Conservation (phyloP, 2,113 vertebrate species). For the Rhabdomys dilectus region DNA sequence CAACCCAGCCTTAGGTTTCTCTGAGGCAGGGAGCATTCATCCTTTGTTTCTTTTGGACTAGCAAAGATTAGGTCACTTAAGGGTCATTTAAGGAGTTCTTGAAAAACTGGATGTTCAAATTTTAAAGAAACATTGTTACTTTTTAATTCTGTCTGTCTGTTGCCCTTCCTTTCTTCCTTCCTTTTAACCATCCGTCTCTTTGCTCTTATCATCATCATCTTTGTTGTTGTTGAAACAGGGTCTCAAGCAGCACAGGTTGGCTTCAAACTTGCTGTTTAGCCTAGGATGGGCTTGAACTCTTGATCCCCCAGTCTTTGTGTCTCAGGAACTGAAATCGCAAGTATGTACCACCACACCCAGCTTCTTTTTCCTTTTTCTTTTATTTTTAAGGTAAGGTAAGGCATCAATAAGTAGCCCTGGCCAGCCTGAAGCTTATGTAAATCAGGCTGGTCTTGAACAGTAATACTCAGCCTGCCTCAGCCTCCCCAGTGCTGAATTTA, state of each 20-base stretch:
- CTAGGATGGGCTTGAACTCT: neutral
- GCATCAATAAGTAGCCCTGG: neutral
- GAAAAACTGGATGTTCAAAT: neutral
- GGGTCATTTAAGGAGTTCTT: neutral
- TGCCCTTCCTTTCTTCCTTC: neutral
- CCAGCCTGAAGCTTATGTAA: neutral
- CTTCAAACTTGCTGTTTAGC: neutral
- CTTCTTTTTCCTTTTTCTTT: neutral
- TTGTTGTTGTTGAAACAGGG: neutral
- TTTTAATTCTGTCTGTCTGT: neutral
- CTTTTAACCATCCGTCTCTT: neutral
- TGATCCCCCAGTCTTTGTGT: neutral
- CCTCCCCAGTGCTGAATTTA: neutral
- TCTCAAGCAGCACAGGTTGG: neutral
- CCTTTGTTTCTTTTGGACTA: neutral
- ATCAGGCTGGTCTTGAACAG: neutral
- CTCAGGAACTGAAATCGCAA: neutral
- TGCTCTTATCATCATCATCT: neutral
- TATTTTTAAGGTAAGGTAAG: neutral
- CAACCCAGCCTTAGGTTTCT: neutral
- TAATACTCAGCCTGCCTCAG: neutral
- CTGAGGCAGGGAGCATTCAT: neutral
- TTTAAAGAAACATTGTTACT: conserved; percentile 35
- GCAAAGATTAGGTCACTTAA: neutral
- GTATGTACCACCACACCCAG: no score